Conservation (phyloP, 2,888 invertebrate genomes). For the Ceramica pisi region DNA sequence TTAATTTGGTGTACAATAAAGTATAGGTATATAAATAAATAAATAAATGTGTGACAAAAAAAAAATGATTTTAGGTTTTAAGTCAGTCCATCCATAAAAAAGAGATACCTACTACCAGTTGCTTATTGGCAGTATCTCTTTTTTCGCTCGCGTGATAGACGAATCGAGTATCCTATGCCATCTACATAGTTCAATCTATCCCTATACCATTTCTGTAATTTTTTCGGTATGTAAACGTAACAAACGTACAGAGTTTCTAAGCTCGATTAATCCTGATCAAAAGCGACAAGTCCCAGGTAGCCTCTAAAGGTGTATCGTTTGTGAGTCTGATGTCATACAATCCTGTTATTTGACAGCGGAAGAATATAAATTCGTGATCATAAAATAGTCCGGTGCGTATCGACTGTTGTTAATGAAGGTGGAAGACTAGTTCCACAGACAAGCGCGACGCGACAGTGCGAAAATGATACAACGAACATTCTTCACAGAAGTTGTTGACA, state of each 20-base stretch:
- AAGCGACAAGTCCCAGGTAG: constrained; percentile 2
- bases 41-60: no score
- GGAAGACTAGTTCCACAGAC: background rate
- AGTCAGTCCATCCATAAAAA: no score
- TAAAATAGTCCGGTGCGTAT: constrained; percentile 29
- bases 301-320: constrained; percentile 18
- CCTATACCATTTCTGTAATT: background rate
- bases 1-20: no score
- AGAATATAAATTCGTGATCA: constrained; percentile 50
- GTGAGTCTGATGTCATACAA: constrained; percentile 56
- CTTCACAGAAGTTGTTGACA: background rate
- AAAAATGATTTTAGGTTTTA: no score
- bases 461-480: background rate
- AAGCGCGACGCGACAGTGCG: background rate
- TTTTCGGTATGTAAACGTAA: no score
- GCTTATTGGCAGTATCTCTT: no score
- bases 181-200: background rate
- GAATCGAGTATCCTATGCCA: background rate
- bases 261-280: background rate
- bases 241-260: no score
- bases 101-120: background rate
- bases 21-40: no score
- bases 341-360: constrained; percentile 61
- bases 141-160: background rate
- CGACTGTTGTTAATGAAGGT: constrained; percentile 49